These are phyloP conservation scores for Zoanthus sansibaricus DNA, from an alignment of 92 coral and sea anemone genomes.

Conservation along the genomic window DNA sequence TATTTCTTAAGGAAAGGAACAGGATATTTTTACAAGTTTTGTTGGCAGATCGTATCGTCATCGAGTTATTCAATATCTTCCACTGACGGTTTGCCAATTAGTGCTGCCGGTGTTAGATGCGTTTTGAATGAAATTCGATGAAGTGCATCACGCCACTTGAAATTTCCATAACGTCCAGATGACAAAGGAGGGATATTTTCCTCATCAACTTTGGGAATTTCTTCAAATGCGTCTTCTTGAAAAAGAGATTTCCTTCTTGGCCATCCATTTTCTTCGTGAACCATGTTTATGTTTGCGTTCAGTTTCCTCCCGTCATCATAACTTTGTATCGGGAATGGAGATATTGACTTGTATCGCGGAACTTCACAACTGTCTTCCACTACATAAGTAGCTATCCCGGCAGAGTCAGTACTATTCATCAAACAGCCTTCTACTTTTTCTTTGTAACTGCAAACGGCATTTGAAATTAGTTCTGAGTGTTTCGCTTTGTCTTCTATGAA, in stretches of 20 bases:
- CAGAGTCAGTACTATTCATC: neutral
- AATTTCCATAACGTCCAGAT: slow-evolving; percentile 31
- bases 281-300: neutral
- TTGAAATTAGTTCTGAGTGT: neutral
- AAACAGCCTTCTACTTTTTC: neutral
- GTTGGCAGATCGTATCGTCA: no score
- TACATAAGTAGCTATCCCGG: neutral
- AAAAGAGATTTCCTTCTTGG: neutral
- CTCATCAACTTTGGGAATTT: neutral
- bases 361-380: neutral
- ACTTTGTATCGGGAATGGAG: neutral
- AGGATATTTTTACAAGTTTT: no score
- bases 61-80: no score
- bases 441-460: neutral
- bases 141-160: slow-evolving; percentile 28
- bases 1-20: no score
- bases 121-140: slow-evolving; percentile 23
- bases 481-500: neutral
- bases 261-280: neutral
- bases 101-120: slow-evolving; percentile 26
- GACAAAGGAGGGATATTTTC: slow-evolving; percentile 6
- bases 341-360: neutral
- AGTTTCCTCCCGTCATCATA: neutral
- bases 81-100: no score
- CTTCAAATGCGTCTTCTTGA: neutral